Conservation (phyloP, 2,797 vertebrate species). For the Hemibagrus guttatus region DNA sequence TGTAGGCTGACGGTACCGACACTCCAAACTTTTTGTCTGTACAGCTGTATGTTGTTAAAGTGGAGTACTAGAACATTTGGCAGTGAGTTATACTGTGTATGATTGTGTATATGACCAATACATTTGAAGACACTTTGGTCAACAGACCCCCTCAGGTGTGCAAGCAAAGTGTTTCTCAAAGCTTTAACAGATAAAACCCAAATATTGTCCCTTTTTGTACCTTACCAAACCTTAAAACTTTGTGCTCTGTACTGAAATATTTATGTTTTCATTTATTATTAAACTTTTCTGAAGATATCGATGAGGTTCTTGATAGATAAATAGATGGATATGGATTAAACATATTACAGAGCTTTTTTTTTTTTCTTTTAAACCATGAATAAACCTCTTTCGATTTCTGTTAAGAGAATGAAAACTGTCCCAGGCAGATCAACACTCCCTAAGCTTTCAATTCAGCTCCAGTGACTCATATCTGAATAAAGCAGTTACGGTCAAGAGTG, state of each 20-base stretch:
- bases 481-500: neutral
- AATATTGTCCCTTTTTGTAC: neutral
- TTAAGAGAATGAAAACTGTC: neutral
- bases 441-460: neutral
- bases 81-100: too few relatives aligned
- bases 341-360: neutral
- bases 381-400: neutral
- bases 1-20: neutral
- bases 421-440: neutral
- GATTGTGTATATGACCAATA: too few relatives aligned
- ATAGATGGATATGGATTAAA: neutral
- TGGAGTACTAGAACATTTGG: neutral
- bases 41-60: neutral
- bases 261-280: neutral
- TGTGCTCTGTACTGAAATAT: neutral
- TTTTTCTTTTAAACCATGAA: neutral
- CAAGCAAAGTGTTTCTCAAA: neutral
- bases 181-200: neutral
- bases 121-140: neutral
- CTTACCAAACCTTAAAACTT: neutral
- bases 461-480: neutral
- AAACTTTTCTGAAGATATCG: neutral
- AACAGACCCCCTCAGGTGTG: too few relatives aligned
- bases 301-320: neutral
- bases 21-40: neutral